Evolutionary conservation across 1,140 invertebrate species (phyloP).

Genomic region (Nomia melanderi): DNA sequence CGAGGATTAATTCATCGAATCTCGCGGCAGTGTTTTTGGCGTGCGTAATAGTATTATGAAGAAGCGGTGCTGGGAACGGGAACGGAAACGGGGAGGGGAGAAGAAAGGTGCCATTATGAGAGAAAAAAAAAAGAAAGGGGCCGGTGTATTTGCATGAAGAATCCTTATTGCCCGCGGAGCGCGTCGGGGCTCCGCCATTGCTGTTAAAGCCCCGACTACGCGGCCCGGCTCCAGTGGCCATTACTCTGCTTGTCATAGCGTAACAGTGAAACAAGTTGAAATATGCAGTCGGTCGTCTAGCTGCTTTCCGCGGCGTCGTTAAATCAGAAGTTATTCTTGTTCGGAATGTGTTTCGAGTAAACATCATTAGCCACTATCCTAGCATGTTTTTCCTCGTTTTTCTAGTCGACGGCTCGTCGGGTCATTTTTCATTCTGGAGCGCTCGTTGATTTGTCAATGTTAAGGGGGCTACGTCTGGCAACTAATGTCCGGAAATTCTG

Average conservation of each 20-base stretch:
- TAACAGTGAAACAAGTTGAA: conserved; percentile 70
- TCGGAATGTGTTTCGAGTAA: background rate
- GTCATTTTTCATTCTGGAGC: background rate
- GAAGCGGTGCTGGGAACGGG: background rate
- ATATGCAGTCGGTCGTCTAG: conserved; percentile 66
- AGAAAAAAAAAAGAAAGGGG: too few species aligned
- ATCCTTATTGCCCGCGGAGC: conserved; percentile 69
- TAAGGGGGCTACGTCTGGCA: too few species aligned
- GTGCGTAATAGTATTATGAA: conserved; percentile 21
- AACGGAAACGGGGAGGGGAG: background rate
- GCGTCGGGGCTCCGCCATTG: conserved; percentile 65
- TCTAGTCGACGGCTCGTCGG: background rate
- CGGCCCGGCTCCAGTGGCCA: conserved; percentile 59
- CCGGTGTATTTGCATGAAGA: conserved; percentile 70
- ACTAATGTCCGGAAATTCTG: too few species aligned
- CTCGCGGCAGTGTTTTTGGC: conserved; percentile 26
- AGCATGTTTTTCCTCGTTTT: background rate
- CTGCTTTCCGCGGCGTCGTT: conserved; percentile 40
- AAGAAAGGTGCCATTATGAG: conserved; percentile 49
- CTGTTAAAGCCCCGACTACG: conserved; percentile 39
- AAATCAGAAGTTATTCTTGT: conserved; percentile 8
- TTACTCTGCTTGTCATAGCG: conserved; percentile 70
- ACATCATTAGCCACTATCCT: conserved; percentile 12
- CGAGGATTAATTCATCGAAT: conserved; percentile 55
- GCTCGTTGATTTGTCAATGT: too few species aligned